These are phyloP conservation scores for Tichodroma muraria DNA, from an alignment of 2,113 vertebrate genomes.

Conservation along the genomic window DNA sequence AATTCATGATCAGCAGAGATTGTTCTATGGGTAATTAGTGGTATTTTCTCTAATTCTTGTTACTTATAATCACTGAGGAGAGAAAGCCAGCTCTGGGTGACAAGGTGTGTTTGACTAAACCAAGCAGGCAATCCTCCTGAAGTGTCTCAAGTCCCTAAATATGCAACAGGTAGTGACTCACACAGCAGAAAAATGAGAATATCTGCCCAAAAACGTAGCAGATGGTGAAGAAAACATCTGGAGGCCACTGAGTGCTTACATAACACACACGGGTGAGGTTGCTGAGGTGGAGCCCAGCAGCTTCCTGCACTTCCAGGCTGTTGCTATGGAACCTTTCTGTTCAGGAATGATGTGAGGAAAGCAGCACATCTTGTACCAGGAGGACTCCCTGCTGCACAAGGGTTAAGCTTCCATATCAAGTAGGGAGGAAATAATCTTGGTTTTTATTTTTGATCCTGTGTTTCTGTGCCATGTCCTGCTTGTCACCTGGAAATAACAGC, in stretches of 20 bases:
- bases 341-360: not conserved
- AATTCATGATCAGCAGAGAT: not conserved
- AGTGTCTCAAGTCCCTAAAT: not conserved
- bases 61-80: not conserved
- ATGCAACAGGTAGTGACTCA: not conserved
- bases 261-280: not conserved
- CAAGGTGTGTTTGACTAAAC: not conserved
- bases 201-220: not conserved
- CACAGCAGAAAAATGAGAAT: not conserved
- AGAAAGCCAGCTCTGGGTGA: not conserved
- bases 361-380: not conserved
- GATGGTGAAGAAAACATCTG: slow-evolving; percentile 4
- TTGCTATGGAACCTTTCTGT: slow-evolving; percentile 42
- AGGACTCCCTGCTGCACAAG: not conserved
- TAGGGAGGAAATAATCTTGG: not conserved
- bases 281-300: not conserved
- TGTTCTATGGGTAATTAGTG: not conserved
- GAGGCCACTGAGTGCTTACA: not conserved
- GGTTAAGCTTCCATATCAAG: not conserved
- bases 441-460: not conserved
- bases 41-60: not conserved
- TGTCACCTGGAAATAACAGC: not conserved
- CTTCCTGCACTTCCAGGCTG: not conserved
- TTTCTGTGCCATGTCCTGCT: not conserved
- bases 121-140: not conserved